Base-by-base conservation (phyloP, 2,797 vertebrate species). In the Chelon auratus region DNA sequence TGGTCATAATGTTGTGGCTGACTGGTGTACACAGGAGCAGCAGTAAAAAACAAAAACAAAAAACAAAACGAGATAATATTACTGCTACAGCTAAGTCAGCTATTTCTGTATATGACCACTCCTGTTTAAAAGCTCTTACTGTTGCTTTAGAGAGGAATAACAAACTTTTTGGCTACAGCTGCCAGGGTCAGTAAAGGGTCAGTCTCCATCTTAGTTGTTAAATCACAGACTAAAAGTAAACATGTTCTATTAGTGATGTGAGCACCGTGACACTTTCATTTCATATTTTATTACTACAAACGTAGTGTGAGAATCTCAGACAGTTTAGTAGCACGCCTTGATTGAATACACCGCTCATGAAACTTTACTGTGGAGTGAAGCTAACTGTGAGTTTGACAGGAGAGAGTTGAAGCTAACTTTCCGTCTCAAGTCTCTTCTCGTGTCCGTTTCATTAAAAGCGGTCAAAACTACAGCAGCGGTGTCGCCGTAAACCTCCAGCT, bases 321-420 rank as follows among this genome's bases (percentile, higher is more conserved):
- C 39, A 20, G 20, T 20, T 59, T 26, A 24, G 26, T 14, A 3
- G 39, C 17, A 57, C 18, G 11, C 0, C 9, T 14, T 47, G 33
- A 48, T 17, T 26, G 15, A 39, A n/a, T 3, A 40, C 2, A 26
- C 50, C 9, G 5, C 11, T 33, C 18, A 50, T 9, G 14, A 6
- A 52, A 75, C 4, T 43, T 68, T 1, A 66, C 22, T 13, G 2
- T 4, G 26, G 24, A n/a, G 6, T 48, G 48, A 54, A 26, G 56
- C 14, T 47, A 3, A 40, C 12, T 15, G 45, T 18, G 26, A 30
- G 12, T 4, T 9, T 17, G 17, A 20, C 47, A 14, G 8, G 11
- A 22, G 12, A 24, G 6, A 62, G 24, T 62, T 75, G 12, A 14
- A 3, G 51, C 18, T 57, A 57, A 82, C 37, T 82, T 62, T 26